Conservation (phyloP, 1,140 invertebrate species). For the Andrena cerasifolii region DNA sequence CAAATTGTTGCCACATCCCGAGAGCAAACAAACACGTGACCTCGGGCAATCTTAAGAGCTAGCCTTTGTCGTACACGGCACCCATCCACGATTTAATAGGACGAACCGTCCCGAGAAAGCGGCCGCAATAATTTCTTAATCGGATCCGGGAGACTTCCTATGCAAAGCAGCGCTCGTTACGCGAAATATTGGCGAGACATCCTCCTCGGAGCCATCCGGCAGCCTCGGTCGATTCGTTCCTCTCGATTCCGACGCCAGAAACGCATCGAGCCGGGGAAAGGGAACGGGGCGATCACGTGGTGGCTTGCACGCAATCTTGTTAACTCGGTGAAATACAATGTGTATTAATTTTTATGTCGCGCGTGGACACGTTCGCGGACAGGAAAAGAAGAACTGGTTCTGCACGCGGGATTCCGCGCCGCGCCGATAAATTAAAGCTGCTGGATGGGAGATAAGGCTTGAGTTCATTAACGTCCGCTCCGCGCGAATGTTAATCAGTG, state of each 20-base stretch:
- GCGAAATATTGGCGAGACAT: neutral
- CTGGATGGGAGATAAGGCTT: neutral
- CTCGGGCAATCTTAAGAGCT: neutral
- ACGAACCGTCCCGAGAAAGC: neutral
- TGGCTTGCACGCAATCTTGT: constrained; percentile 13
- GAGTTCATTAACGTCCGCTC: neutral
- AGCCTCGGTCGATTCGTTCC: neutral
- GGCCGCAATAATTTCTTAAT: constrained; percentile 16
- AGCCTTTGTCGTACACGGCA: neutral
- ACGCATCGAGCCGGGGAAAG: neutral
- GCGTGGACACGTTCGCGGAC: neutral
- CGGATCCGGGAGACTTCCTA: neutral
- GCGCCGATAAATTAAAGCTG: constrained; percentile 1
- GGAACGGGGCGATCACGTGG: neutral
- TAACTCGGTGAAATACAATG: constrained; percentile 42
- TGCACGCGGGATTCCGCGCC: neutral
- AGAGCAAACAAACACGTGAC: neutral
- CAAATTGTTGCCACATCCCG: neutral
- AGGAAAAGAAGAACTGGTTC: constrained; percentile 24
- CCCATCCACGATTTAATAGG: neutral
- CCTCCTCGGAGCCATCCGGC: neutral
- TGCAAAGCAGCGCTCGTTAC: neutral
- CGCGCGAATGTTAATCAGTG: neutral
- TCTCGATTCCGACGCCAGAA: neutral
- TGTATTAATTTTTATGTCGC: constrained; percentile 38